phyloP scores from a whole-genome alignment of 2,888 invertebrate species.

The Charanyca ferruginea region DNA sequence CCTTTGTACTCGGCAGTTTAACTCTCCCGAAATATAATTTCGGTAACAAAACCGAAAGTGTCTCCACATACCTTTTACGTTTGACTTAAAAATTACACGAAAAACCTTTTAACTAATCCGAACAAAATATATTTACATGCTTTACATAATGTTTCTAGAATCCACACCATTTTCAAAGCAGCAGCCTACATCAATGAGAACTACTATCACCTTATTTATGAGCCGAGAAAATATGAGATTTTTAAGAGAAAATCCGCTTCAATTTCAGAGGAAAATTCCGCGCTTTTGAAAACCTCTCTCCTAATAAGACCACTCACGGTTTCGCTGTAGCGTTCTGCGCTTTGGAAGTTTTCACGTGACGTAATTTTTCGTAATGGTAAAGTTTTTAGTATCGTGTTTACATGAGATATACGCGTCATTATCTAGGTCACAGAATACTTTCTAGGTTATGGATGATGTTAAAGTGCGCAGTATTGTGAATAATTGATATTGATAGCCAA shows the following conservation, averaged over 20 bases:
- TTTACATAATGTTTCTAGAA: background rate
- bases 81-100: background rate
- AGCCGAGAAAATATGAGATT: conserved; percentile 33
- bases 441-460: too few relatives aligned
- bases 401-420: background rate
- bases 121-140: background rate
- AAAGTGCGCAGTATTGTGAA: background rate
- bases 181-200: background rate
- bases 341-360: conserved; percentile 30
- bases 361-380: conserved; percentile 21
- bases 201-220: background rate
- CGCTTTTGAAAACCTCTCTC: conserved; percentile 36
- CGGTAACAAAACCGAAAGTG: background rate
- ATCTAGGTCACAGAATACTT: too few relatives aligned
- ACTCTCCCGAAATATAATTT: background rate
- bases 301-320: conserved; percentile 42
- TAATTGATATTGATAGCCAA: background rate
- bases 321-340: conserved; percentile 24
- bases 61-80: background rate
- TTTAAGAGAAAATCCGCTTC: conserved; percentile 25
- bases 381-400: conserved; percentile 7
- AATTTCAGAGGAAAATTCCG: conserved; percentile 39
- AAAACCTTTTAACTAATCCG: background rate
- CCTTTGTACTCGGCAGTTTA: background rate
- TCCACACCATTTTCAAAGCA: background rate